phyloP scores from a whole-genome alignment of 2,888 invertebrate genomes.

The Deroplatys truncata region DNA sequence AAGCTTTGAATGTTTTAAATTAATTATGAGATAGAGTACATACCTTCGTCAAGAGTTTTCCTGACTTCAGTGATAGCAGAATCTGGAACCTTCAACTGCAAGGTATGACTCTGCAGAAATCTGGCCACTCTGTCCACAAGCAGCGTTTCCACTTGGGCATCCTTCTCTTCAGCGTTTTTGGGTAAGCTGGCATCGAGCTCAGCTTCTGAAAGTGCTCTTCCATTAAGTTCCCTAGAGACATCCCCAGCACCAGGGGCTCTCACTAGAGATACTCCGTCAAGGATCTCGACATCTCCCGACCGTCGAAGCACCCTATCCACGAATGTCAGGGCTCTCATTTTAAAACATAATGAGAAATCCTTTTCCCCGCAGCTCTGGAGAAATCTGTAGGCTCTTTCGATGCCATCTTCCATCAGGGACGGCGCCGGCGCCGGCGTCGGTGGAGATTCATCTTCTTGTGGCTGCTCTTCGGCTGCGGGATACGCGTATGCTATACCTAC shows the following conservation, averaged over 20 bases:
- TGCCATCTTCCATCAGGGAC: slow-evolving; percentile 49
- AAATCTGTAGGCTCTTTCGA: slow-evolving; percentile 63
- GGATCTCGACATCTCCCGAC: slow-evolving; percentile 55
- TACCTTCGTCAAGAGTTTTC: slow-evolving; percentile 80
- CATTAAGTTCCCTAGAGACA: slow-evolving; percentile 41
- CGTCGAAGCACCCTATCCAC: slow-evolving; percentile 56
- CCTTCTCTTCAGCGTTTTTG: slow-evolving; percentile 61
- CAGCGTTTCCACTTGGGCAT: slow-evolving; percentile 67
- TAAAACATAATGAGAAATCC: slow-evolving; percentile 66
- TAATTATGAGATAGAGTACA: not conserved
- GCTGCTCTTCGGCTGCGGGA: slow-evolving; percentile 36
- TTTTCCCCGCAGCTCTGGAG: slow-evolving; percentile 67
- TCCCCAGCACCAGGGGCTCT: slow-evolving; percentile 45
- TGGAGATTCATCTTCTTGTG: slow-evolving; percentile 42
- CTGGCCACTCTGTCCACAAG: slow-evolving; percentile 70
- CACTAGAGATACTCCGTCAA: slow-evolving; percentile 56
- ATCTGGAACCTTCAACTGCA: slow-evolving; percentile 76
- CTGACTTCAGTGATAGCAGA: slow-evolving; percentile 68
- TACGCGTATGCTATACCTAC: slow-evolving; percentile 43
- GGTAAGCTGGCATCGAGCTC: slow-evolving; percentile 50
- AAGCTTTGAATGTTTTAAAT: too few species aligned
- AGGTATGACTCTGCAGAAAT: slow-evolving; percentile 71
- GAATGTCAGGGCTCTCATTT: slow-evolving; percentile 68
- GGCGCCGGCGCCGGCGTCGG: not conserved
- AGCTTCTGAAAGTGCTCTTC: slow-evolving; percentile 41